phyloP scores from a whole-genome alignment of 2,888 invertebrate genomes.

The Tetranychus truncatus region DNA sequence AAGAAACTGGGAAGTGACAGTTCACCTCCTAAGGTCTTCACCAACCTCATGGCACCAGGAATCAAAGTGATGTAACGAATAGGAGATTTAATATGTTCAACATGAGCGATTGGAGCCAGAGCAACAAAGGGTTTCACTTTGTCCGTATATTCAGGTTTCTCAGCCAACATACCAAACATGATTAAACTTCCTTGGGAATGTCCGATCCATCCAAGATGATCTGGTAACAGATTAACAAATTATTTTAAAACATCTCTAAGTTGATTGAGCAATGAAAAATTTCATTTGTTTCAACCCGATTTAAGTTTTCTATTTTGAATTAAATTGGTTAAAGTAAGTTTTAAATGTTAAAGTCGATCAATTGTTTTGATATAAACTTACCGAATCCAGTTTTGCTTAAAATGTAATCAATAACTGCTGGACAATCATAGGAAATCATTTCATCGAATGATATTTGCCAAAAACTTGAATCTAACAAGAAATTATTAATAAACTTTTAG shows the following conservation, averaged over 20 bases:
- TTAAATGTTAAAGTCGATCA: too few species aligned
- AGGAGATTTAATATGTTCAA: conserved; percentile 47
- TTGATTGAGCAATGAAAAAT: too few species aligned
- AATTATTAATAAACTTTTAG: background rate
- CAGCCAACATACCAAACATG: background rate
- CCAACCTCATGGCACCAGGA: background rate
- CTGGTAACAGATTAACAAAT: background rate
- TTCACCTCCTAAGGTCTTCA: conserved; percentile 15
- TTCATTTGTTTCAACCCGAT: too few species aligned
- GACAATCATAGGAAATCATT: conserved; percentile 11
- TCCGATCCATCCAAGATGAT: background rate
- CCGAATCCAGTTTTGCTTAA: background rate
- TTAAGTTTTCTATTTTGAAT: too few species aligned
- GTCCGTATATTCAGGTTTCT: background rate
- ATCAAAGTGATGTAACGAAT: conserved; percentile 46
- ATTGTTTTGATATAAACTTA: background rate
- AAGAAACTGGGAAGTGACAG: conserved; percentile 50
- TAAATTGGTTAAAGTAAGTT: too few species aligned
- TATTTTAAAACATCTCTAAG: background rate
- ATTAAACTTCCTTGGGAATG: background rate
- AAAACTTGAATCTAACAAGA: background rate
- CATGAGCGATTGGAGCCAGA: conserved; percentile 42
- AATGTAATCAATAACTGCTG: conserved; percentile 5
- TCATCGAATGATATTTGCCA: conserved; percentile 7
- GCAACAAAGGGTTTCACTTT: conserved; percentile 30